Base-by-base conservation (phyloP, 2,113 vertebrate genomes). In the Myocastor coypus region DNA sequence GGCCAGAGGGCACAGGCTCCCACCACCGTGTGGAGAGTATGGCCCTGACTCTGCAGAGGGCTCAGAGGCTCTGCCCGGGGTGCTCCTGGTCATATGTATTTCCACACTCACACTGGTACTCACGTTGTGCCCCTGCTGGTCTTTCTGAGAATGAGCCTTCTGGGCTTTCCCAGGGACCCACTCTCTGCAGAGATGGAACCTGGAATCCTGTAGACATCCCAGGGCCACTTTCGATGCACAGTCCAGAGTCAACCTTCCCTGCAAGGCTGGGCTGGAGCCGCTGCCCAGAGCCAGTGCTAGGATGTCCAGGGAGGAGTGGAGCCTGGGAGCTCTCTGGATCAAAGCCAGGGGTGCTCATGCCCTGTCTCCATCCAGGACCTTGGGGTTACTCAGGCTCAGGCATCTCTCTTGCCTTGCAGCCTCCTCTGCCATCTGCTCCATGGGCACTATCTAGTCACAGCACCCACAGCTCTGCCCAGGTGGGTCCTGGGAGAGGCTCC, bases 11-110 rank as follows among this genome's bases (percentile, higher is more conserved):
- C 14, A 16, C 73, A 17, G 28, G 42, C 42, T 77, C 3, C 1
- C 7, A 11, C 37, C 22, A 4, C 24, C 10, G 24, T 1, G 5
- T 26, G 11, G 73, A 28, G 10, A 46, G 26, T 5, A 0, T 0
- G 11, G 42, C 4, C 42, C 42, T 3, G 26, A 6, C 24, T 30
- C 73, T 50, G 73, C 42, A 77, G 73, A 46, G 34, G n/a, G 73
- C 42, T 12, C 26, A 13, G 40, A 16, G 42, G 42, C 14, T 30
- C 73, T 4, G 13, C 28, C 42, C 4, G 40, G n/a, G 22, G 37
- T 1, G 10, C 20, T 20, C n/a, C n/a, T 11, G 40, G 5, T 5
- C 73, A 13, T 3, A 26, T 16, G 24, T 14, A 8, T 46, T 8
- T 73, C 24, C 26, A 37, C 66, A 6, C 37, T 75, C 10, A 11